Base-by-base conservation (phyloP, 2,888 invertebrate species). In the Euzetes globulus region DNA sequence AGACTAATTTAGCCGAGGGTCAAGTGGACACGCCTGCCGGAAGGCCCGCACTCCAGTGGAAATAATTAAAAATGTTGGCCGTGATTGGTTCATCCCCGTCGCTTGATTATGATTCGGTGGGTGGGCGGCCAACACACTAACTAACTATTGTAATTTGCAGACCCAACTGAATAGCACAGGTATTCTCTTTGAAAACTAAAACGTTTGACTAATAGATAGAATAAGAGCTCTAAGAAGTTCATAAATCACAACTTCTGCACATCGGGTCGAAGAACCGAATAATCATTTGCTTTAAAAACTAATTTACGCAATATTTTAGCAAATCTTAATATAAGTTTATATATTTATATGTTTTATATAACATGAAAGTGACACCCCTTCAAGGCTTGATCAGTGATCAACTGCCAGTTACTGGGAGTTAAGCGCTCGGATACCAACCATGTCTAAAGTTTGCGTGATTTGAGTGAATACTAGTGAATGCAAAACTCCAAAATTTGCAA, bases 101-200 rank as follows among this genome's bases (percentile, higher is more conserved):
- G 68, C 41, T 68, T 68, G 68, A 68, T 68, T 68, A 68, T 68
- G 68, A 68, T 68, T 68, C 68, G 41, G 68, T 68, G 68, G 68
- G 68, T 68, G 68, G 68, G 68, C 68, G 68, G 68, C 68, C 68
- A 41, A 37, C 25, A 29, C 37, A 17, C 37, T 68, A 45, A 45
- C 68, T 68, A 37, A 68, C 68, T 68, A 68, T 68, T 68, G 41
- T 41, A 68, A 41, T 37, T 37, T 37, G 19, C 27, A n/a, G 9
- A 4, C 41, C 22, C 1, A 33, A 60, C 60, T 60, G 15, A n/a
- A 41, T 41, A 41, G 41, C 41, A 41, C 41, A 41, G 41, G 6
- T 5, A 41, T 41, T 7, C 41, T 41, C 41, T 41, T 41, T 41
- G 41, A 41, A 41, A 41, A 41, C 41, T 41, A 41, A 41, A 41